These are phyloP conservation scores for Ia io DNA, from an alignment of 2,113 vertebrate species.

Conservation along the genomic window DNA sequence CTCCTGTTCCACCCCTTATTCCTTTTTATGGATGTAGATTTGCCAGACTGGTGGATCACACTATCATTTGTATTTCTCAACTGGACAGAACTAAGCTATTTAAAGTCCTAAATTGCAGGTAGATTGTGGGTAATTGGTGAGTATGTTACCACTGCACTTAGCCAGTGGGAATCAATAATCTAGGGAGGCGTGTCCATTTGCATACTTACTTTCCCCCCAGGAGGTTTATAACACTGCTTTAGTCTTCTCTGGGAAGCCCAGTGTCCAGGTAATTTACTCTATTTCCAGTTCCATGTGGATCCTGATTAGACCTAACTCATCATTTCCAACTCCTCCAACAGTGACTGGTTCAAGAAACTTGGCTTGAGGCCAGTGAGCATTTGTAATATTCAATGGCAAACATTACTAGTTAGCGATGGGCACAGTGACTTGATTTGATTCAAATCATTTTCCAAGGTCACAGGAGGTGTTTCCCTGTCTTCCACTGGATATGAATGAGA, in stretches of 20 bases:
- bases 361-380: neutral
- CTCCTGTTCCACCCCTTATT: neutral
- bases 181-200: neutral
- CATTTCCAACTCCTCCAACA: neutral
- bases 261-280: neutral
- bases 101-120: neutral
- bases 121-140: neutral
- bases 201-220: neutral
- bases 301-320: neutral
- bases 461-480: neutral
- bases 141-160: neutral
- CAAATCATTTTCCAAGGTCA: neutral
- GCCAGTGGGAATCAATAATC: neutral
- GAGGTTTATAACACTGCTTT: neutral
- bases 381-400: neutral
- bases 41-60: neutral
- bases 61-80: neutral
- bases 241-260: neutral
- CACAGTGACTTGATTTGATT: neutral
- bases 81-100: neutral
- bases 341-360: neutral
- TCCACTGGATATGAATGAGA: neutral
- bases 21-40: neutral
- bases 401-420: neutral
- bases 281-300: neutral